Evolutionary conservation across 2,888 invertebrate genomes (phyloP).

Genomic region (Selenia dentaria): DNA sequence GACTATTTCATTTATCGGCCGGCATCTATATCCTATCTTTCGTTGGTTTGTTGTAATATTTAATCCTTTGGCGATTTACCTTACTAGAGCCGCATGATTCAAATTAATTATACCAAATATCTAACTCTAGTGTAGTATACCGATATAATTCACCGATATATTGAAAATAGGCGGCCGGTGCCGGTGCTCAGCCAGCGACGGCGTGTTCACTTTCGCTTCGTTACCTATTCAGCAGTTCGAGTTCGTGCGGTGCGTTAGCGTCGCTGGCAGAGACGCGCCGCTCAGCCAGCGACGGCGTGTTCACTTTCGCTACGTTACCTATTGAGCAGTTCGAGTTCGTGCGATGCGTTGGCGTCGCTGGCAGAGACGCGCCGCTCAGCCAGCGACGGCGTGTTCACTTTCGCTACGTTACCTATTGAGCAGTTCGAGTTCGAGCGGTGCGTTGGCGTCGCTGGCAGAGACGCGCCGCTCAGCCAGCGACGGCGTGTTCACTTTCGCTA

Average conservation of each 20-base stretch:
- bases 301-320: no score
- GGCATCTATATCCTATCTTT: no score
- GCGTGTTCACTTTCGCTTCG: background rate
- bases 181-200: background rate
- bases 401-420: constrained; percentile 49
- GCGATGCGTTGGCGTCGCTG: no score
- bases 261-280: constrained; percentile 77
- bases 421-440: constrained; percentile 55
- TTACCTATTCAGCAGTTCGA: constrained; percentile 57
- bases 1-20: no score
- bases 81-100: no score
- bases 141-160: no score
- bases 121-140: no score
- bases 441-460: constrained; percentile 74
- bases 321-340: no score
- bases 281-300: constrained; percentile 49
- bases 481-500: constrained; percentile 80
- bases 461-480: constrained; percentile 77
- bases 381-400: background rate
- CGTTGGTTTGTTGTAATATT: no score
- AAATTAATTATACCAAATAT: no score
- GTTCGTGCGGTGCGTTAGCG: constrained; percentile 63
- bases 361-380: background rate
- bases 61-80: no score
- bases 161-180: no score